Conservation (phyloP, 2,113 vertebrate genomes). For the Vanacampus margaritifer region DNA sequence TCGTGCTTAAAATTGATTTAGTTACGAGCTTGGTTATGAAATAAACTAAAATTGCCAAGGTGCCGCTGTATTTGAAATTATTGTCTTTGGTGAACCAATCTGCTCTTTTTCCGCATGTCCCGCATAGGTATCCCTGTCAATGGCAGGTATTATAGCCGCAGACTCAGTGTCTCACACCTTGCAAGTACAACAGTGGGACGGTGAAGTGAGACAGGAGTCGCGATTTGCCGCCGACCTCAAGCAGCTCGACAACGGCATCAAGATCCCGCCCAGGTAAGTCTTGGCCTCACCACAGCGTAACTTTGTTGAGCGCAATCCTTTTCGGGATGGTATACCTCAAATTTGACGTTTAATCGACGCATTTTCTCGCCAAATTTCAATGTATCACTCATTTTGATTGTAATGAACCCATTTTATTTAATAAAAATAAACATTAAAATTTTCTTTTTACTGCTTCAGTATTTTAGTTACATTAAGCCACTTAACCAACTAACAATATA, state of each 20-base stretch:
- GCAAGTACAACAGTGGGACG: slow-evolving; percentile 97
- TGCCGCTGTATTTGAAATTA: background rate
- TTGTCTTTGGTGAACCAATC: background rate
- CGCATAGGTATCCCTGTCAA: slow-evolving; percentile 85
- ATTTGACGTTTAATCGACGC: too few species aligned
- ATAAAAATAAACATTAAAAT: too few species aligned
- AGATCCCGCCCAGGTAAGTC: slow-evolving; percentile 92
- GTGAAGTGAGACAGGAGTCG: slow-evolving; percentile 92
- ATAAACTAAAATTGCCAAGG: background rate
- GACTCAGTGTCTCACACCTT: slow-evolving; percentile 91
- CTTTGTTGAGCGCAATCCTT: too few species aligned
- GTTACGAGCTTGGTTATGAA: background rate
- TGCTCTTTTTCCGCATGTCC: background rate
- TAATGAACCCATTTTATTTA: too few species aligned
- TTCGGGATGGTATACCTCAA: background rate
- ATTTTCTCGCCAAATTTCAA: too few species aligned
- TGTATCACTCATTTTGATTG: too few species aligned
- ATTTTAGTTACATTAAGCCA: too few species aligned
- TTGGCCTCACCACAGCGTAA: background rate
- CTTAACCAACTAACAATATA: too few species aligned
- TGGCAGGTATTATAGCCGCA: slow-evolving; percentile 87
- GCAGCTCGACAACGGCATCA: slow-evolving; percentile 88
- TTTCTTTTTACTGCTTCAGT: too few species aligned
- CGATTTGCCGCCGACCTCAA: slow-evolving; percentile 87
- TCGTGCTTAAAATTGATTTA: too few species aligned